Conservation (phyloP, 35 echinoderm and acorn worm species). For the Patiria miniata region DNA sequence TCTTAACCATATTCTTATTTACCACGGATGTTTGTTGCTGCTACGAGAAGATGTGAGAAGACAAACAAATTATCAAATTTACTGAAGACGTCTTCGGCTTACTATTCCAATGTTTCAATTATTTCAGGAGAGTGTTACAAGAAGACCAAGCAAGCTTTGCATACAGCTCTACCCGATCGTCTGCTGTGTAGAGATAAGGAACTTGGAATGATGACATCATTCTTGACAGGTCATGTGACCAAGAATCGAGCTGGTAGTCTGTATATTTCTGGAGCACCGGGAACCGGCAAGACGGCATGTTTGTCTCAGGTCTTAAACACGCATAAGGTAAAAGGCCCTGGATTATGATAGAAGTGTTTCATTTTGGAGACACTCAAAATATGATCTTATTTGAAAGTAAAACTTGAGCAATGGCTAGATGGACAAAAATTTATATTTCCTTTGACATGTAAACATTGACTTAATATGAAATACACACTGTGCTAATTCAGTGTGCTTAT, state of each 20-base stretch:
- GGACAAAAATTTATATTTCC: neutral
- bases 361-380: no score
- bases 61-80: no score
- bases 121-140: conserved; percentile 75
- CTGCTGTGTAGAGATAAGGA: conserved; percentile 88
- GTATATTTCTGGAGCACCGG: conserved; percentile 96
- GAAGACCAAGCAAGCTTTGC: conserved; percentile 80
- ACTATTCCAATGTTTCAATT: no score
- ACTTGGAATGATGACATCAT: conserved; percentile 53
- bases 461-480: no score
- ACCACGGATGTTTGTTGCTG: no score
- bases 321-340: conserved; percentile 66
- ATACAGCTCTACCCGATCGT: conserved; percentile 87
- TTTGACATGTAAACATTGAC: no score
- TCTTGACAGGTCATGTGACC: conserved; percentile 73
- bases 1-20: neutral
- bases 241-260: conserved; percentile 80
- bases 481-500: no score
- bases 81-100: neutral
- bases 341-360: no score
- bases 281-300: conserved; percentile 94
- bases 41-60: no score
- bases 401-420: no score
- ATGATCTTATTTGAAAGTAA: no score
- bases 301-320: conserved; percentile 67